Evolutionary conservation across 53 echinoderm and acorn worm species (phyloP), one percentile per base, ranked within the genome.

Genomic region (Patiria pectinifera): DNA sequence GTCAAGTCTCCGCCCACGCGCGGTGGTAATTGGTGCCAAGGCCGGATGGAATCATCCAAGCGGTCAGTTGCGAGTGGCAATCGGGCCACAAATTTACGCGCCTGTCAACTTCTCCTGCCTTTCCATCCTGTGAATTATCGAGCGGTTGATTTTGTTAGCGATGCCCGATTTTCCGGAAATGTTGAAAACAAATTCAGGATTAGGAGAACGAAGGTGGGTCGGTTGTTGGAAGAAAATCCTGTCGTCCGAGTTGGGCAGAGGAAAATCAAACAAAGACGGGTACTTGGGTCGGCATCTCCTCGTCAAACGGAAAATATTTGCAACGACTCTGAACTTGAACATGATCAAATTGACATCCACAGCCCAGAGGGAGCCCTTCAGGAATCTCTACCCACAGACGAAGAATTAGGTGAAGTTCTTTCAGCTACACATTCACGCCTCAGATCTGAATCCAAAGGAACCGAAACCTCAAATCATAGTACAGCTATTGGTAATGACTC

Each of bases 361-460:
- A 84, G 83, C 66, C 83, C 88, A 87, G 76, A 93, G 93, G 93
- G 93, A 61, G 90, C 90, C 90, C 80, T 90, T 80, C 90, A 80
- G 18, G 90, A 80, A 7, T 81, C 90, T 8, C 69, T 90, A 11
- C 90, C 90, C n/a, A 90, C 63, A 12, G 90, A 90, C 62, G 81
- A 80, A 6, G 90, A 81, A 48, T 12, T 90, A 61, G 11, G 15
- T 78, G 61, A 78, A 15, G 58, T 77, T 62, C 86, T 72, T 2
- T 49, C 49, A 4, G 14, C 66, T 45, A 35, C 43, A 60, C 61
- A 19, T 79, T 23, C 60, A 53, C 24, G 24, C 14, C 45, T 71
- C 9, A 44, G 21, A 62, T 77, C n/a, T 76, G 76, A 60, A 76
- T 76, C 43, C 25, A 35, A 87, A 24, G 18, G 9, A 78, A 43